Percentiles rank a stretch among this genome's conserved stretches.
phyloP scores from a whole-genome alignment of 2,888 invertebrate species.

The Nomada goodeniana region DNA sequence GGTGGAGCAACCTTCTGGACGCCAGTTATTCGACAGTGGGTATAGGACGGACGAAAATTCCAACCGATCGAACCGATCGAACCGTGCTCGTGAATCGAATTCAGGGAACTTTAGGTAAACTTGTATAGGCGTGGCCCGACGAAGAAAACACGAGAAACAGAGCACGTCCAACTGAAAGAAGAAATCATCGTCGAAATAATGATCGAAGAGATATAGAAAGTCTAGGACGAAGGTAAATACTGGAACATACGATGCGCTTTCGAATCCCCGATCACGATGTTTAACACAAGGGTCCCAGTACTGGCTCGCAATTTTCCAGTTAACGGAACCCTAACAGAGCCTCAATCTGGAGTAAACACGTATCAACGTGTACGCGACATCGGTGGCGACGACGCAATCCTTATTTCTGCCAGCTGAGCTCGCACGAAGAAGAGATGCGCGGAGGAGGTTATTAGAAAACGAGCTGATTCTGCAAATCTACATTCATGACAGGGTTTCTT shows the following conservation, averaged over 20 bases:
- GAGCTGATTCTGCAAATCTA: slow-evolving; percentile 9
- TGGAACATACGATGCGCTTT: no score
- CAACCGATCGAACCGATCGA: no score
- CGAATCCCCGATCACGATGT: no score
- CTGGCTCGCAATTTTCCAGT: slow-evolving; percentile 5
- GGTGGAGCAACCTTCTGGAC: slow-evolving; percentile 1
- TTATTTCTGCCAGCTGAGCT: background rate
- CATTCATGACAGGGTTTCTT: slow-evolving; percentile 34
- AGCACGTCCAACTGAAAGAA: background rate
- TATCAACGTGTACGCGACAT: background rate
- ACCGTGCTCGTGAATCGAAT: background rate
- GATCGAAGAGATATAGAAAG: background rate
- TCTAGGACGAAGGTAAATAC: background rate
- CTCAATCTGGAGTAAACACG: slow-evolving; percentile 1
- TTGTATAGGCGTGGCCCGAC: no score
- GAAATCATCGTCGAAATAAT: background rate
- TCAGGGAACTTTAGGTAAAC: background rate
- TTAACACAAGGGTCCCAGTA: background rate
- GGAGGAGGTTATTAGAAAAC: slow-evolving; percentile 30
- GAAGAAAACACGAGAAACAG: background rate
- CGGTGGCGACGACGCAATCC: slow-evolving; percentile 5
- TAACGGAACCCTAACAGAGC: slow-evolving; percentile 15
- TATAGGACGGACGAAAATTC: slow-evolving; percentile 7
- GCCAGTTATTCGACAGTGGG: background rate
- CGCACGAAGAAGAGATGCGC: background rate